Percentiles rank a stretch among this genome's conserved stretches.
These are phyloP conservation scores for Linyphia triangularis DNA, from an alignment of 2,888 invertebrate genomes.

Conservation along the genomic window DNA sequence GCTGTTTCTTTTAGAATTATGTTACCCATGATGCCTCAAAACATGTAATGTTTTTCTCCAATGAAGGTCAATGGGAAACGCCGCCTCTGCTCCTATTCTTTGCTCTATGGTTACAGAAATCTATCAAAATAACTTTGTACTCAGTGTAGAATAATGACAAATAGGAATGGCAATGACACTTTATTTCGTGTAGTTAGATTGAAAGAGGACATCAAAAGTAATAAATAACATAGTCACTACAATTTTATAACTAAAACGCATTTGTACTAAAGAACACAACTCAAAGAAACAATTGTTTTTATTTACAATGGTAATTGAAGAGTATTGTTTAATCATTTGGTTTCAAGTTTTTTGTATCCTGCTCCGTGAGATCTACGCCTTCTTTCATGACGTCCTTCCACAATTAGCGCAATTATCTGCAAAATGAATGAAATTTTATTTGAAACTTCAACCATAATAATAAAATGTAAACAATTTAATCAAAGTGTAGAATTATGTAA, in stretches of 20 bases:
- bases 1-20: too few species aligned
- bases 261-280: not conserved
- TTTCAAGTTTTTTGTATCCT: conserved; percentile 77
- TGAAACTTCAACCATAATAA: not conserved
- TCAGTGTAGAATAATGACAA: too few species aligned
- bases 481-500: not conserved
- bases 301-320: conserved; percentile 33
- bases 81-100: too few species aligned
- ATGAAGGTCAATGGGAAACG: too few species aligned
- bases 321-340: conserved; percentile 62
- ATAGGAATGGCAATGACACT: not conserved
- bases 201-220: not conserved
- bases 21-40: too few species aligned
- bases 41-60: too few species aligned
- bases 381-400: conserved; percentile 82
- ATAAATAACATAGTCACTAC: not conserved
- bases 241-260: not conserved
- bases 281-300: not conserved
- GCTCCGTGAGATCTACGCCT: conserved; percentile 81
- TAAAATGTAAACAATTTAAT: not conserved
- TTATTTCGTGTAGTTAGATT: not conserved
- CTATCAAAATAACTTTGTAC: too few species aligned
- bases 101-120: too few species aligned
- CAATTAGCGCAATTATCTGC: conserved; percentile 84
- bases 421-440: conserved; percentile 77